Percentiles rank a stretch among this genome's conserved stretches.
phyloP scores from a whole-genome alignment of 2,888 invertebrate species.

The Rhorus exstirpatorius region DNA sequence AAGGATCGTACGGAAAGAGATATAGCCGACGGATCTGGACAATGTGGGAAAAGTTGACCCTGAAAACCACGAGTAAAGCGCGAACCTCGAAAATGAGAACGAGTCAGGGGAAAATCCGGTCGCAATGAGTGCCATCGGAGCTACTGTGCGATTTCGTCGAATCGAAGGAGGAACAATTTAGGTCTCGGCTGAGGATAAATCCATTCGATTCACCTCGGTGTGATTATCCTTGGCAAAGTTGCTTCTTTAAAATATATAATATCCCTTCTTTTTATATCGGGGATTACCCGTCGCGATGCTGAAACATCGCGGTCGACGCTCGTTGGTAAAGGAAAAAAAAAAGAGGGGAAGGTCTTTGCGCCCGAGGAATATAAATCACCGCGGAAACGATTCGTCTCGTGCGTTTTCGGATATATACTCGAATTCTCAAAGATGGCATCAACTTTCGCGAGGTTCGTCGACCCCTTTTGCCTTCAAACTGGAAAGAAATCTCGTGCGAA shows the following conservation, averaged over 20 bases:
- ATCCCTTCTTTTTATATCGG: constrained; percentile 43
- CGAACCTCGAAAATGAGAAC: neutral
- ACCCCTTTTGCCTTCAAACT: neutral
- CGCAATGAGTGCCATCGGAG: neutral
- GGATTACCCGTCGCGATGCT: constrained; percentile 27
- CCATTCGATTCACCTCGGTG: constrained; percentile 20
- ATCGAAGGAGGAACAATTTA: neutral
- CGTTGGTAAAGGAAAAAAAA: neutral
- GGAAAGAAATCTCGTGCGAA: neutral
- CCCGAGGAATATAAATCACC: constrained; percentile 64
- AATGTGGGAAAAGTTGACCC: too few species aligned
- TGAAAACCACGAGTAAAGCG: too few species aligned
- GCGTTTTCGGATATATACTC: constrained; percentile 43
- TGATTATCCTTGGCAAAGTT: constrained; percentile 17
- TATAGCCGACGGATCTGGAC: too few species aligned
- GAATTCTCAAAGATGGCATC: constrained; percentile 41
- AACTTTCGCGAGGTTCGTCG: constrained; percentile 50
- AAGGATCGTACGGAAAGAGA: too few species aligned
- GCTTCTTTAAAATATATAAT: constrained; percentile 36
- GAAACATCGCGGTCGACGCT: constrained; percentile 11
- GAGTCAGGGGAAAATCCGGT: constrained; percentile 37
- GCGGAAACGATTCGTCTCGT: constrained; percentile 50
- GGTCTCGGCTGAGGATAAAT: constrained; percentile 23
- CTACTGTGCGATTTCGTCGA: constrained; percentile 7
- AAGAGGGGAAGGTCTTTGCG: constrained; percentile 20